Evolutionary conservation across 2,888 invertebrate species (phyloP).

Genomic region (Perithous albicinctus): DNA sequence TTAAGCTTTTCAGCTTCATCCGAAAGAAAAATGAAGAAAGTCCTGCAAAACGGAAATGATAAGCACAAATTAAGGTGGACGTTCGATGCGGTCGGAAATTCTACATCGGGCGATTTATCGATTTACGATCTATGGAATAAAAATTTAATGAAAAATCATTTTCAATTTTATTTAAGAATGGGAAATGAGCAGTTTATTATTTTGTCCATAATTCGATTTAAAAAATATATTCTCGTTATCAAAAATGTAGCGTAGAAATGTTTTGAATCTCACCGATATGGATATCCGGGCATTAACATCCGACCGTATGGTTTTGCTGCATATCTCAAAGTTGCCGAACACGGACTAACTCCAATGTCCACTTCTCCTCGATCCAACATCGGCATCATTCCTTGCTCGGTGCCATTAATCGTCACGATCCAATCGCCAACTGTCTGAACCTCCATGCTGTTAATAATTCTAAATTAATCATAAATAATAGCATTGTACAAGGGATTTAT

Average conservation of each 20-base stretch:
- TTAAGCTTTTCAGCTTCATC: constrained; percentile 36
- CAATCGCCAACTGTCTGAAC: constrained; percentile 27
- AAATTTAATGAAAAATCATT: no score
- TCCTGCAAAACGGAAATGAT: constrained; percentile 15
- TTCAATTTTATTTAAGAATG: no score
- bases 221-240: no score
- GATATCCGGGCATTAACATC: constrained; percentile 54
- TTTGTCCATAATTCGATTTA: no score
- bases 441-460: constrained; percentile 18
- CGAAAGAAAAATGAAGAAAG: constrained; percentile 57
- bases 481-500: not conserved
- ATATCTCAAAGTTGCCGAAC: constrained; percentile 51
- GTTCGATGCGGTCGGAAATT: no score
- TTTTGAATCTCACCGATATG: constrained; percentile 60
- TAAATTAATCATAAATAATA: not conserved
- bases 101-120: no score
- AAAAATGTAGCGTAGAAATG: no score
- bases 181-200: no score
- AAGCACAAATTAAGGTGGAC: no score
- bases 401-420: constrained; percentile 49
- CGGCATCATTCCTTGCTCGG: constrained; percentile 55
- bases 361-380: constrained; percentile 33
- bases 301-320: constrained; percentile 36
- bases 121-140: no score
- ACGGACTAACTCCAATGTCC: constrained; percentile 45